These are phyloP conservation scores for Acheta domesticus DNA, from an alignment of 2,888 invertebrate genomes.

Conservation along the genomic window DNA sequence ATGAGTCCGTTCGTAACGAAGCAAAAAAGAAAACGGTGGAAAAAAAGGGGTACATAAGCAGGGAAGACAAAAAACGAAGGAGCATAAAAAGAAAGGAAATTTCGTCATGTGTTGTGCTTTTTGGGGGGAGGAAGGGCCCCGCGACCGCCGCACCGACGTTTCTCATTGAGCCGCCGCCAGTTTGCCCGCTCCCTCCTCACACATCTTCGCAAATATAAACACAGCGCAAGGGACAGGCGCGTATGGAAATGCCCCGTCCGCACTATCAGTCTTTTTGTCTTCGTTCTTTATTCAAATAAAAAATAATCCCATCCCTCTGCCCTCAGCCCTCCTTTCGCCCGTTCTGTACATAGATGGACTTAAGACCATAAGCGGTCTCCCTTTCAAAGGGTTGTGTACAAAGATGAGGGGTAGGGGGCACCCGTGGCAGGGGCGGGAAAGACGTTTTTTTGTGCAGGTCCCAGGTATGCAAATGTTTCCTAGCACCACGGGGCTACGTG, in stretches of 20 bases:
- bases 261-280: slow-evolving; percentile 21
- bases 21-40: slow-evolving; percentile 6
- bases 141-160: background rate
- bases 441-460: background rate
- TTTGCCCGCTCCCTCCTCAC: background rate
- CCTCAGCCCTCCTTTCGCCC: background rate
- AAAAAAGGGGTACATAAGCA: background rate
- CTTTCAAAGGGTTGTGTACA: slow-evolving; percentile 20
- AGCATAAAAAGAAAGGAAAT: slow-evolving; percentile 18
- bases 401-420: slow-evolving; percentile 18
- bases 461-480: slow-evolving; percentile 22
- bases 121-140: background rate
- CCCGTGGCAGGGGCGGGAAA: background rate
- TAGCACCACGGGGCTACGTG: slow-evolving; percentile 21
- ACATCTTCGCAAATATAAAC: slow-evolving; percentile 10
- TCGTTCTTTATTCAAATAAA: slow-evolving; percentile 21
- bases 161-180: background rate
- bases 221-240: background rate
- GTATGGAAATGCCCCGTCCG: slow-evolving; percentile 5
- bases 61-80: slow-evolving; percentile 3
- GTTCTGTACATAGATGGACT: slow-evolving; percentile 21
- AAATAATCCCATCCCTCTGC: slow-evolving; percentile 19
- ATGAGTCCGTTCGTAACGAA: background rate
- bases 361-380: slow-evolving; percentile 24
- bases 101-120: background rate